These are phyloP conservation scores for Erinaceus europaeus DNA, from an alignment of 2,113 vertebrate species.

Conservation along the genomic window DNA sequence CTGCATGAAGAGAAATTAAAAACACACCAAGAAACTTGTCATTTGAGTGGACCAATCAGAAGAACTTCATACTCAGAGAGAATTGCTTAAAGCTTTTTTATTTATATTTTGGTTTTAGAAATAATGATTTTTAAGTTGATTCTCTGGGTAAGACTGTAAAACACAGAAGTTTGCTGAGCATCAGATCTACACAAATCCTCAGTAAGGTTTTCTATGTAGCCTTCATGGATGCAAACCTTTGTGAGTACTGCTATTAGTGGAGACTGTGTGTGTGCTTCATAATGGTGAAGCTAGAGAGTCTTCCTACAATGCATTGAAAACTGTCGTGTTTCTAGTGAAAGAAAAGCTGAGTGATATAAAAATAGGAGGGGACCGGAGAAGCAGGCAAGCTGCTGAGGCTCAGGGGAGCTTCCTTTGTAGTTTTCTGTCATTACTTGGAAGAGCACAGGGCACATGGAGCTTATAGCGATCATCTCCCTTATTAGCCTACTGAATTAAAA, in stretches of 20 bases:
- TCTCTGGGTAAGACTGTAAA: constrained; percentile 78
- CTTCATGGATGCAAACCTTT: constrained; percentile 89
- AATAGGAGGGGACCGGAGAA: constrained; percentile 46
- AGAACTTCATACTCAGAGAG: constrained; percentile 33
- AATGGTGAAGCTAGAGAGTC: constrained; percentile 60
- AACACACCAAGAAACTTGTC: not conserved
- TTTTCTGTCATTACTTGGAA: constrained; percentile 51
- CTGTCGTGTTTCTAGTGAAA: constrained; percentile 69
- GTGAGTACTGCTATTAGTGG: constrained; percentile 64
- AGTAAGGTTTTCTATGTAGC: constrained; percentile 91
- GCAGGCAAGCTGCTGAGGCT: constrained; percentile 65
- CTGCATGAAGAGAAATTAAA: constrained; percentile 17
- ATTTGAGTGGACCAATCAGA: constrained; percentile 39
- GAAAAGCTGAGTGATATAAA: constrained; percentile 71
- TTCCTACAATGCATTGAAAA: constrained; percentile 60
- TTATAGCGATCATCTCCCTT: constrained; percentile 67
- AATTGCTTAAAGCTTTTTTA: constrained; percentile 75
- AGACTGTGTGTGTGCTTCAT: constrained; percentile 68
- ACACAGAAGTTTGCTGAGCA: constrained; percentile 82
- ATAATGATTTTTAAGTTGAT: constrained; percentile 52
- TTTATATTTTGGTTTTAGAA: constrained; percentile 72
- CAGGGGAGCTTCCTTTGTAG: constrained; percentile 47
- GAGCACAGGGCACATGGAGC: constrained; percentile 60
- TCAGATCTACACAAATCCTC: constrained; percentile 91
- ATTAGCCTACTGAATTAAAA: constrained; percentile 66